A percentile compares a stretch with the other conserved stretches of the same genome.
phyloP scores from a whole-genome alignment of 1,140 invertebrate species.

The Lepidurus couesii region DNA sequence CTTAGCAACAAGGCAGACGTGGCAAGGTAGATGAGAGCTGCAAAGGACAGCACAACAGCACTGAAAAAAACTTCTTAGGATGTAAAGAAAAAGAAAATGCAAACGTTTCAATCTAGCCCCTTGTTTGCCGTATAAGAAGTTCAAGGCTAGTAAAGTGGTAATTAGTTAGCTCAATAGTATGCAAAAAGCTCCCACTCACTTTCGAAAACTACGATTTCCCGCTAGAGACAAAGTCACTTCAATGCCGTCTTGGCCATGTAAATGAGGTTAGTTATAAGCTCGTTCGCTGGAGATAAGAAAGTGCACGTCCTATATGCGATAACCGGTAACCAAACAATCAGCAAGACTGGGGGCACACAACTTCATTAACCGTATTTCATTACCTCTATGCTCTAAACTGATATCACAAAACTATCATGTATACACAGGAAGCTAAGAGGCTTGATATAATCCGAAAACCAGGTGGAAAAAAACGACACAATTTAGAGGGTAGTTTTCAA shows the following conservation, averaged over 20 bases:
- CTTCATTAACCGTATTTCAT: conserved; percentile 9
- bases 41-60: too few species aligned
- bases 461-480: background rate
- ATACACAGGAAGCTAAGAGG: background rate
- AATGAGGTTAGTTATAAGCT: background rate
- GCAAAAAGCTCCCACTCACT: too few species aligned
- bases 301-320: background rate
- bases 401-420: background rate
- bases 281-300: background rate
- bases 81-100: too few species aligned
- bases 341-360: background rate
- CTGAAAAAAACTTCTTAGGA: too few species aligned
- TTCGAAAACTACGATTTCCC: background rate
- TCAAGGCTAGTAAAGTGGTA: too few species aligned
- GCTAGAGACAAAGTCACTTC: background rate
- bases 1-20: too few species aligned
- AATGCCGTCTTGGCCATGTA: background rate
- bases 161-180: too few species aligned
- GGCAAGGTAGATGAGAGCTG: too few species aligned
- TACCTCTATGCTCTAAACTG: background rate
- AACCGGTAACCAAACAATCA: background rate
- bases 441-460: background rate
- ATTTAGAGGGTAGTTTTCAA: background rate
- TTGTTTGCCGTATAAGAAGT: too few species aligned
- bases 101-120: too few species aligned